Evolutionary conservation across 2,113 vertebrate genomes (phyloP), one percentile per base, ranked within the genome.

Genomic region (Nannospalax galili): DNA sequence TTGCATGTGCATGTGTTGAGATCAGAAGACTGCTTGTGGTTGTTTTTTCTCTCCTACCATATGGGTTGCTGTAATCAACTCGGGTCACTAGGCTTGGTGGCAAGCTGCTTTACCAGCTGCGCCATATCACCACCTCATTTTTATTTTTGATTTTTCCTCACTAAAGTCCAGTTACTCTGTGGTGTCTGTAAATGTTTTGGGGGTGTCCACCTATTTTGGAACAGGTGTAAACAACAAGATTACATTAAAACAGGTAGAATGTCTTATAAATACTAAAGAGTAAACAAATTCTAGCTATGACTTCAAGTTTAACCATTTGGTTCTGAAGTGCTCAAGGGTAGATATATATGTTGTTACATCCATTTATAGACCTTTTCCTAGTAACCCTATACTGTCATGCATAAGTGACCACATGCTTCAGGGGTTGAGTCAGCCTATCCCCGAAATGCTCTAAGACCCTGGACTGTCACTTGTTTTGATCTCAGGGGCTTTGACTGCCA

Each of bases 141-240:
- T 52, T 2, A 12, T 40, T 37, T 10, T 28, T n/a, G 28, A 16
- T 28, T 0, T 9, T 19, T 28, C 80, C 7, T 16, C 79, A 42
- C 32, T 87, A 82, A 40, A 92, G 78, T 72, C 12, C 73, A 93
- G 2, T 85, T 92, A 52, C 40, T 84, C 0, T 5, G 40, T 30
- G 58, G 45, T 62, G 17, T 95, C n/a, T 79, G 32, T 37, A 96
- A 73, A 88, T 67, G 64, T 35, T 90, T 58, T 90, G 20, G 22
- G 40, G 35, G 19, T 17, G 24, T 45, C 42, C 35, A 48, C 19
- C 30, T 69, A 69, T 48, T 65, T 7, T 45, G 5, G 80, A 58
- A 67, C 69, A 86, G 75, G 85, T 30, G 77, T 30, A n/a, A 87
- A 12, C 26, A 64, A 77, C 58, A 82, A 79, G 19, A 40, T 62